Base-by-base conservation (phyloP, 2,888 invertebrate genomes). In the Idaea aversata region DNA sequence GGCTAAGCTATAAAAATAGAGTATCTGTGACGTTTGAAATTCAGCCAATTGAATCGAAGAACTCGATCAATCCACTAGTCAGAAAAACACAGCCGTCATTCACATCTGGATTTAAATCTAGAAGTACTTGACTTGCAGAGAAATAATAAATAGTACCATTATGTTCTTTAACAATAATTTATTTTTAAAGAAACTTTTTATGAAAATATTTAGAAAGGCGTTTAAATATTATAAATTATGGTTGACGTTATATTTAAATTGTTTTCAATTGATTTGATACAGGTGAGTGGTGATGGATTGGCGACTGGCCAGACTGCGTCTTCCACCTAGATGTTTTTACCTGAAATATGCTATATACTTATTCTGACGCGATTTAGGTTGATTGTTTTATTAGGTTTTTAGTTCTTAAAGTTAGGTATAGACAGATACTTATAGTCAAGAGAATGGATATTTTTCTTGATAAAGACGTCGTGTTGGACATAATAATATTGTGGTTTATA, bases 201-300 rank as follows among this genome's bases (percentile, higher is more conserved):
- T 3, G 10, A 5, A 36, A 36, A 47, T 13, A 10, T 47, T 47
- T 47, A 10, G 47, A 47, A 47, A 47, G 47, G 47, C 10, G 4
- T 47, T 47, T 36, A 15, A 61, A 60, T 34, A 34, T 34, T 60
- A 34, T 34, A 25, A 25, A 7, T 60, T 60, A 34, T 60, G 15
- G 25, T 58, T 47, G 16, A 16, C 38, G 65, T 62, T 64, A 36
- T 36, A 47, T 47, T 47, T 47, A 47, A 13, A 47, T 47, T 62
- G 75, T 73, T 70, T 75, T 74, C 75, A 77, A 82, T 82, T 79
- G 77, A 67, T 77, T 76, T 82, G 78, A 84, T 85, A 85, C 88
- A 90, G 88, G 90, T 91, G 86, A 90, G 84, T 81, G 75, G 75
- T 76, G 78, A 85, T 81, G 85, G 82, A 84, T 89, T 92, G 91